phyloP scores from a whole-genome alignment of 1,140 invertebrate genomes.

The Vanessa tameamea region DNA sequence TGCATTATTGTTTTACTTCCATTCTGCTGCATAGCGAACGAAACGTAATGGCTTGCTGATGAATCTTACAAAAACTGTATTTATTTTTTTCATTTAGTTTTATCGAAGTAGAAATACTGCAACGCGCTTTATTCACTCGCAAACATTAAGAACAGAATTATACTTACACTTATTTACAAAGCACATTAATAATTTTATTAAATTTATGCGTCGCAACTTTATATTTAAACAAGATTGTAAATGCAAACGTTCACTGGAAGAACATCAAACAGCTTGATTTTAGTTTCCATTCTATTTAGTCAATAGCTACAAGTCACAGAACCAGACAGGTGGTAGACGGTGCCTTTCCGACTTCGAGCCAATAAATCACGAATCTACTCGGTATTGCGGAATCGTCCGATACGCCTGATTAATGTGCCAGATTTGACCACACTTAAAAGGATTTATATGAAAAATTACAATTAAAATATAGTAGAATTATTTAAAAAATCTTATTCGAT shows the following conservation, averaged over 20 bases:
- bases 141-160: neutral
- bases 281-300: constrained; percentile 9
- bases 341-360: constrained; percentile 43
- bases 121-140: neutral
- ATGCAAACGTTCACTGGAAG: neutral
- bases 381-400: constrained; percentile 47
- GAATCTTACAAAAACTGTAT: constrained; percentile 14
- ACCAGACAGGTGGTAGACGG: constrained; percentile 48
- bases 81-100: constrained; percentile 13
- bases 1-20: constrained; percentile 50
- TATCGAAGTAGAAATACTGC: neutral
- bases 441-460: constrained; percentile 39
- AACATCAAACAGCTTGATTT: neutral
- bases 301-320: constrained; percentile 16
- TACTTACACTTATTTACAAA: neutral
- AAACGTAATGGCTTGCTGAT: constrained; percentile 31
- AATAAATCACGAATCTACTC: constrained; percentile 51
- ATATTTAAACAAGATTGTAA: neutral
- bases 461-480: neutral
- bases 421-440: constrained; percentile 41
- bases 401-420: constrained; percentile 48
- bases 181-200: neutral
- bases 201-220: neutral
- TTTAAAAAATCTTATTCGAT: too few relatives aligned
- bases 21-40: constrained; percentile 34